Evolutionary conservation across 2,888 invertebrate genomes (phyloP).

Genomic region (Kuschelorhynchus macadamiae): DNA sequence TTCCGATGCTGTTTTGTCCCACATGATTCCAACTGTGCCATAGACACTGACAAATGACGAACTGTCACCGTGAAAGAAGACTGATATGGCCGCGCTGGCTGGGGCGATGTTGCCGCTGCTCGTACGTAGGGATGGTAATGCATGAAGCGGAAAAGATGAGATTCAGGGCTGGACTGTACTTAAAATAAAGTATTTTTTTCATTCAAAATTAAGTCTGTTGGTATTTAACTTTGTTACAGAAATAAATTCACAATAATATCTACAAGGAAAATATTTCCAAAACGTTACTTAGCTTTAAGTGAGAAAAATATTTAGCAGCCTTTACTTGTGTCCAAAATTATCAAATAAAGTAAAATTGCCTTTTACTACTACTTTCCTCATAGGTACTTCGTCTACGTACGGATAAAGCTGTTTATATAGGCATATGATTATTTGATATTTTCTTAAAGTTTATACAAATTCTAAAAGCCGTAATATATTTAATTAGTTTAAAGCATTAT

Average conservation of each 20-base stretch:
- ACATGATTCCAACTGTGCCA: slow-evolving; percentile 71
- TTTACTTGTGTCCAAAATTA: too few relatives aligned
- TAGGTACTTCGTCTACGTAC: too few relatives aligned
- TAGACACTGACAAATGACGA: slow-evolving; percentile 71
- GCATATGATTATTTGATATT: too few relatives aligned
- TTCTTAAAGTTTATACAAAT: too few relatives aligned
- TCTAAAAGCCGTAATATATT: too few relatives aligned
- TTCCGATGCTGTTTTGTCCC: slow-evolving; percentile 70
- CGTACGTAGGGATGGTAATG: slow-evolving; percentile 37
- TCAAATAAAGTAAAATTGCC: too few relatives aligned
- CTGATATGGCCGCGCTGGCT: slow-evolving; percentile 69
- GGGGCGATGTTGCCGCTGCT: slow-evolving; percentile 61
- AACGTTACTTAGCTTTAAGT: too few relatives aligned
- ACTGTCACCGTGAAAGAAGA: slow-evolving; percentile 72
- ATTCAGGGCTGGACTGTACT: slow-evolving; percentile 26
- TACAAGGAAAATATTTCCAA: too few relatives aligned
- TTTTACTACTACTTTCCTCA: too few relatives aligned
- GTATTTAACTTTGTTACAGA: neutral
- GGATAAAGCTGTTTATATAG: too few relatives aligned
- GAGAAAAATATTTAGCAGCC: too few relatives aligned
- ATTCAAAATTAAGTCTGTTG: neutral
- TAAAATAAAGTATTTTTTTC: neutral
- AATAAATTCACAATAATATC: neutral
- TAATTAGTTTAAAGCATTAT: too few relatives aligned
- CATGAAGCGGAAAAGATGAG: slow-evolving; percentile 46